phyloP scores from a whole-genome alignment of 2,888 invertebrate genomes.

The Anorthoa munda region DNA sequence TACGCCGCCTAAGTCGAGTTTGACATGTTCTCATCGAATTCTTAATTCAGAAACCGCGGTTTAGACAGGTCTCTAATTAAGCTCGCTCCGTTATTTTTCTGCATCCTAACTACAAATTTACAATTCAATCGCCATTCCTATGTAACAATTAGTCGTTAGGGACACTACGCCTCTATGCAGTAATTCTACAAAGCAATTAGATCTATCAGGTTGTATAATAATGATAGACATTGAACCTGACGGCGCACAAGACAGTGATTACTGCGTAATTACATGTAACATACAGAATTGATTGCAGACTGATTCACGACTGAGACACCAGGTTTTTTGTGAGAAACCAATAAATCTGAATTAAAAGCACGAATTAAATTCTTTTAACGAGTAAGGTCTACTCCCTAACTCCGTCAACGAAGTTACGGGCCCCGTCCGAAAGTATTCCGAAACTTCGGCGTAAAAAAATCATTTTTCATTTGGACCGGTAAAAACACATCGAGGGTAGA shows the following conservation, averaged over 20 bases:
- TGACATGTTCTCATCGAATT: neutral
- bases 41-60: neutral
- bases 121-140: slow-evolving; percentile 17
- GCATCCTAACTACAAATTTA: slow-evolving; percentile 6
- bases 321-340: slow-evolving; percentile 28
- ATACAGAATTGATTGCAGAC: slow-evolving; percentile 44
- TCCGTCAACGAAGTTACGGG: no score
- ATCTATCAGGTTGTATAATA: slow-evolving; percentile 32
- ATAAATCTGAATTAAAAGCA: slow-evolving; percentile 13
- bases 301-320: slow-evolving; percentile 35
- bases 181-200: slow-evolving; percentile 24
- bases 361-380: no score
- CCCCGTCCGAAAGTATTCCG: no score
- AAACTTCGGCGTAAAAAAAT: no score
- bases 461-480: no score
- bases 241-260: slow-evolving; percentile 40
- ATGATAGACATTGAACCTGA: slow-evolving; percentile 54
- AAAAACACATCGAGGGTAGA: no score
- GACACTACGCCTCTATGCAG: slow-evolving; percentile 15
- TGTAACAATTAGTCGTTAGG: slow-evolving; percentile 15
- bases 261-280: slow-evolving; percentile 51
- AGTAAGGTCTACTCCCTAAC: no score
- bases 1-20: no score
- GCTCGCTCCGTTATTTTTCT: neutral
- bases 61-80: neutral